These are phyloP conservation scores for Hirtodrosophila cameraria DNA, from an alignment of 2,888 invertebrate species.

Conservation along the genomic window DNA sequence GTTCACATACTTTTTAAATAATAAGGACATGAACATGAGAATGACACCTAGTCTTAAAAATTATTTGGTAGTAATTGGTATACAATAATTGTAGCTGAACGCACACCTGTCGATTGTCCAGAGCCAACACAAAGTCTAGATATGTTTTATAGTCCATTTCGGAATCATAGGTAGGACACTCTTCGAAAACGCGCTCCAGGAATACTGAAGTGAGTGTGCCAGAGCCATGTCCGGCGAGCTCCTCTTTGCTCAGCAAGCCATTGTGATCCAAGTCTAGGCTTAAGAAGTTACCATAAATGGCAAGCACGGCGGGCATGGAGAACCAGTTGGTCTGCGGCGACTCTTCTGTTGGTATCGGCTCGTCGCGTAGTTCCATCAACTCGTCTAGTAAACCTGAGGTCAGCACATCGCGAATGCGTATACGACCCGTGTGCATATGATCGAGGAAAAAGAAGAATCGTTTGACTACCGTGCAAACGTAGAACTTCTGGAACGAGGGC, in stretches of 20 bases:
- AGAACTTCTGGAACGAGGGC: slow-evolving; percentile 97
- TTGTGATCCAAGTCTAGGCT: slow-evolving; percentile 97
- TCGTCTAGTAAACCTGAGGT: slow-evolving; percentile 93
- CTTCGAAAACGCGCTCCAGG: slow-evolving; percentile 96
- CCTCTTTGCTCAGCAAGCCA: slow-evolving; percentile 96
- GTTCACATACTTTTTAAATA: no score
- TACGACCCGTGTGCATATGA: slow-evolving; percentile 93
- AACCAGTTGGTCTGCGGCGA: slow-evolving; percentile 96
- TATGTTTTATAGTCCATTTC: slow-evolving; percentile 99
- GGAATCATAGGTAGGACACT: slow-evolving; percentile 96
- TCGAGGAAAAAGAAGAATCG: slow-evolving; percentile 98
- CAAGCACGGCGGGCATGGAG: slow-evolving; percentile 93
- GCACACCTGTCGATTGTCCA: slow-evolving; percentile 93
- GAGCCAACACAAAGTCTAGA: slow-evolving; percentile 95
- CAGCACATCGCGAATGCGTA: slow-evolving; percentile 95
- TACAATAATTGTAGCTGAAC: background rate
- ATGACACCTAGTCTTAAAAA: no score
- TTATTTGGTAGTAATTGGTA: no score
- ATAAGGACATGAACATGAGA: no score
- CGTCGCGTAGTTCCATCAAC: slow-evolving; percentile 93
- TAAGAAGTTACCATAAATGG: slow-evolving; percentile 97
- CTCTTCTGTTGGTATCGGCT: slow-evolving; percentile 90
- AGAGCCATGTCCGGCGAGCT: slow-evolving; percentile 94
- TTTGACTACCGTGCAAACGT: slow-evolving; percentile 97
- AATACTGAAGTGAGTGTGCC: slow-evolving; percentile 96